These are phyloP conservation scores for Cebidichthys violaceus DNA, from an alignment of 2,113 vertebrate species.

Conservation along the genomic window DNA sequence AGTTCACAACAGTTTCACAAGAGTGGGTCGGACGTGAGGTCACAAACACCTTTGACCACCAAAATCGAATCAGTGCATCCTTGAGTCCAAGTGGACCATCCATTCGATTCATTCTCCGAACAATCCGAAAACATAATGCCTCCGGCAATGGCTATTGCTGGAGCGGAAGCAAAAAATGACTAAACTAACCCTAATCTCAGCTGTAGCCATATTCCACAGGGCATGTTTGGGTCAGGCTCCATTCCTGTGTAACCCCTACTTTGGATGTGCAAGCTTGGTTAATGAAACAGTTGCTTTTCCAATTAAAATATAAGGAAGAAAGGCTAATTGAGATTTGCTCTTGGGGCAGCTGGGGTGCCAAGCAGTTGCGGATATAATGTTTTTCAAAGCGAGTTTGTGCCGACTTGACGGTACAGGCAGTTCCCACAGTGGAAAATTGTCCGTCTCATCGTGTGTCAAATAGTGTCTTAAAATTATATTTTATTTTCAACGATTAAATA, in stretches of 20 bases:
- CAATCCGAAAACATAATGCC: not conserved
- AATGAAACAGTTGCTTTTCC: conserved; percentile 67
- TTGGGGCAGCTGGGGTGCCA: conserved; percentile 13
- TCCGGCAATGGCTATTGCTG: not conserved
- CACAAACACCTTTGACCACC: not conserved
- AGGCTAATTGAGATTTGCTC: conserved; percentile 63
- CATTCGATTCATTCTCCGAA: not conserved
- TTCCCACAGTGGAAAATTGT: not conserved
- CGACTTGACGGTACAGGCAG: conserved; percentile 11
- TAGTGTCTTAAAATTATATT: not conserved
- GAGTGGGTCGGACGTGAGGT: not conserved
- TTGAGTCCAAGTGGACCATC: not conserved
- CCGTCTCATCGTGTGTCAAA: conserved; percentile 6
- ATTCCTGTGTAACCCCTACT: conserved; percentile 12
- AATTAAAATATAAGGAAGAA: conserved; percentile 60
- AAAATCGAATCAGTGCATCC: not conserved
- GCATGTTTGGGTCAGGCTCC: conserved; percentile 9
- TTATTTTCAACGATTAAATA: conserved; percentile 1
- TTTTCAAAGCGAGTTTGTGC: conserved; percentile 12
- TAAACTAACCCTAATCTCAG: conserved; percentile 33
- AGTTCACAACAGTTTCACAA: not conserved
- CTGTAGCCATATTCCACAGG: conserved; percentile 14
- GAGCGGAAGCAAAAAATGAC: not conserved
- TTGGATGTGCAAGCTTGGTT: conserved; percentile 37
- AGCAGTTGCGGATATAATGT: conserved; percentile 19